Evolutionary conservation across 2,113 vertebrate genomes (phyloP).

Genomic region (Lophotis ruficrista): DNA sequence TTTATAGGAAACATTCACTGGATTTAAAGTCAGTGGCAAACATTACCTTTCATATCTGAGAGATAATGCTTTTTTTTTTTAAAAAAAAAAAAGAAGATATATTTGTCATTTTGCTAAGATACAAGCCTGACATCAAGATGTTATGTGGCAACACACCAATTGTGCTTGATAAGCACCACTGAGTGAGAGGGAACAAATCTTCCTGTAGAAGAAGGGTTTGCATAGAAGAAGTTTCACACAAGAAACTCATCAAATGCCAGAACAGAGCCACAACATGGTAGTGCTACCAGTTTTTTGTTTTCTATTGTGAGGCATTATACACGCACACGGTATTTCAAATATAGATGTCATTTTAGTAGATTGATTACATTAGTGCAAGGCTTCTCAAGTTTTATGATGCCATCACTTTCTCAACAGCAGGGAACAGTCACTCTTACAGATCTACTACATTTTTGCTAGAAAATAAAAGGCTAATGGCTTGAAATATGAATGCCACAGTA

Average conservation of each 20-base stretch:
- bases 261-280: background rate
- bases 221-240: background rate
- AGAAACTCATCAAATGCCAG: background rate
- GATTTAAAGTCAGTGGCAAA: background rate
- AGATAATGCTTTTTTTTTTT: background rate
- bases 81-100: background rate
- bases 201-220: background rate
- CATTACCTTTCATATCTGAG: background rate
- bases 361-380: conserved; percentile 41
- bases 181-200: background rate
- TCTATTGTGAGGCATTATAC: background rate
- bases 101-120: background rate
- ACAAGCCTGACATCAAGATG: background rate
- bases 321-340: background rate
- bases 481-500: conserved; percentile 52
- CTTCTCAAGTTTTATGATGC: conserved; percentile 58
- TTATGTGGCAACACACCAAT: background rate
- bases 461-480: conserved; percentile 55
- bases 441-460: conserved; percentile 43
- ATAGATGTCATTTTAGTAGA: conserved; percentile 6
- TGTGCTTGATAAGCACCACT: background rate
- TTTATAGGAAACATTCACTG: background rate
- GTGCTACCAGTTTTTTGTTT: background rate
- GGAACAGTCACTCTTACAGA: conserved; percentile 42
- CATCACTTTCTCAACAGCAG: conserved; percentile 25